Percentiles rank a stretch among this genome's conserved stretches.
Conservation (phyloP, 1,140 invertebrate species). For the Caenorhabditis remanei region DNA sequence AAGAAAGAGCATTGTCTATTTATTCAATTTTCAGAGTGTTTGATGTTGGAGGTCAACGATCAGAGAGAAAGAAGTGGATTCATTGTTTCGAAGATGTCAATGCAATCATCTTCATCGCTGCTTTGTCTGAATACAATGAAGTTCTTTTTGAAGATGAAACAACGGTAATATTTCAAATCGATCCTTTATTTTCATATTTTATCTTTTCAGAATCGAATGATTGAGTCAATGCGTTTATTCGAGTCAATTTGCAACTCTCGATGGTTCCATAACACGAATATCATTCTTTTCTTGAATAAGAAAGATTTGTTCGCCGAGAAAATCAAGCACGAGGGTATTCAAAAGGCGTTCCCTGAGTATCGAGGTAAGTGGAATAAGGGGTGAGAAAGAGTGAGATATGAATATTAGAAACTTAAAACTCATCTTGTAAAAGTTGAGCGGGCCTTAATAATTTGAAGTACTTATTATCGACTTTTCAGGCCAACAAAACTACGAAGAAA, state of each 20-base stretch:
- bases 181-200: background rate
- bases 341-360: constrained; percentile 60
- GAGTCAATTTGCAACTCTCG: constrained; percentile 83
- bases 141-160: constrained; percentile 77
- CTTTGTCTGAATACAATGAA: constrained; percentile 77
- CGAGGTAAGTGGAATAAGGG: constrained; percentile 17
- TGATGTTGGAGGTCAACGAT: constrained; percentile 81
- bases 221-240: constrained; percentile 82
- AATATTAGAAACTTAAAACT: no score
- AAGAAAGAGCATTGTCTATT: no score
- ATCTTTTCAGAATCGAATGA: constrained; percentile 78
- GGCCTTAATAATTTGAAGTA: no score
- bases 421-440: no score
- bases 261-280: constrained; percentile 78
- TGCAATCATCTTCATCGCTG: constrained; percentile 79
- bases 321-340: constrained; percentile 63
- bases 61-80: constrained; percentile 80
- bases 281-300: constrained; percentile 75
- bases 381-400: no score
- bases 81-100: constrained; percentile 80
- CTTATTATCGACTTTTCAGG: constrained; percentile 61
- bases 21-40: constrained; percentile 74
- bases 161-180: constrained; percentile 69
- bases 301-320: constrained; percentile 67
- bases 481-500: constrained; percentile 68